phyloP scores from a whole-genome alignment of 2,113 vertebrate genomes.

The Alectura lathami region DNA sequence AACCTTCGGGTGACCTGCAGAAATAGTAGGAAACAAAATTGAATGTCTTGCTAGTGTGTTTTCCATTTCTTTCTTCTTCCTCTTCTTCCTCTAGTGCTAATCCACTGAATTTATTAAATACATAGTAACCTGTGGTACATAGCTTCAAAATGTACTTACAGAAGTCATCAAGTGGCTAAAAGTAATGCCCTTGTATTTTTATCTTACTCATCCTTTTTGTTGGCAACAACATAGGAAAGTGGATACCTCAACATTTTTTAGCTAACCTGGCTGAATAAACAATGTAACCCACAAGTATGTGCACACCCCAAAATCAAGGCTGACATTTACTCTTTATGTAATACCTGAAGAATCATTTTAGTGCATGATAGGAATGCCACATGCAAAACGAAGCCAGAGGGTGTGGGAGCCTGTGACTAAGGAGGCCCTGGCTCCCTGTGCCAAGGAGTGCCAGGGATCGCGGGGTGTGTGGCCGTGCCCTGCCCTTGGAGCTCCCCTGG shows the following conservation, averaged over 20 bases:
- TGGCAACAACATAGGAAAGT: background rate
- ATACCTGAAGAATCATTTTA: constrained; percentile 45
- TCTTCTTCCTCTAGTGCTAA: background rate
- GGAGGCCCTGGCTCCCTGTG: constrained; percentile 15
- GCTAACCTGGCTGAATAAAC: constrained; percentile 42
- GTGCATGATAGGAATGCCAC: constrained; percentile 29
- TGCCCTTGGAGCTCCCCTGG: background rate
- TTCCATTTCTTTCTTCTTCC: background rate
- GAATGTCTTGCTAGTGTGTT: background rate
- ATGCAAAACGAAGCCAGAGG: constrained; percentile 35
- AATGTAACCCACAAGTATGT: background rate
- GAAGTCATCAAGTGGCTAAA: background rate
- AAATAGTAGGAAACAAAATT: constrained; percentile 19
- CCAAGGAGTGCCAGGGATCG: background rate
- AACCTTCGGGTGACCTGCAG: constrained; percentile 24
- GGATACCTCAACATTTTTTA: background rate
- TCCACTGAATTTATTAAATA: constrained; percentile 51
- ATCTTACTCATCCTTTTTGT: constrained; percentile 1
- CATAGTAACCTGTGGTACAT: background rate
- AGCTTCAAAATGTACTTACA: constrained; percentile 15
- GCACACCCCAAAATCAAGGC: background rate
- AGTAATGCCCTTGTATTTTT: constrained; percentile 14
- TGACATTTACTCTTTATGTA: constrained; percentile 54
- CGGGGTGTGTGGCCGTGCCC: no score
- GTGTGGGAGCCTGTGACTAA: constrained; percentile 44